Evolutionary conservation across 2,888 invertebrate species (phyloP).

Genomic region (Baronia brevicornis): DNA sequence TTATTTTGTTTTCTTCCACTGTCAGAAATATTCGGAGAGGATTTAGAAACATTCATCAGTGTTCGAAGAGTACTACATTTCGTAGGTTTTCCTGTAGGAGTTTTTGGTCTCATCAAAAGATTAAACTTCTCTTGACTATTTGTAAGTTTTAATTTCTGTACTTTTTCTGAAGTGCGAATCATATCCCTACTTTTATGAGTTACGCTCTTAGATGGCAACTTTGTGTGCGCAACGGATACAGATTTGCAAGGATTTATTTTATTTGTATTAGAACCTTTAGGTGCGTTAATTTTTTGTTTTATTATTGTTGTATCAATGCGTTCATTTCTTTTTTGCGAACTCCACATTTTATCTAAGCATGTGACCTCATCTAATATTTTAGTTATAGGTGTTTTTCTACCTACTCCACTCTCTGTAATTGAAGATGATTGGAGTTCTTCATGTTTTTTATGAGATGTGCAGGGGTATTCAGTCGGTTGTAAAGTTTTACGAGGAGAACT

Average conservation of each 20-base stretch:
- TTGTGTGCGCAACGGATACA: slow-evolving; percentile 17
- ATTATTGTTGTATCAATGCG: slow-evolving; percentile 52
- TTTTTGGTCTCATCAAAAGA: slow-evolving; percentile 39
- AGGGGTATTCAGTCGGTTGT: slow-evolving; percentile 58
- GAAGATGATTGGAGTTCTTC: slow-evolving; percentile 41
- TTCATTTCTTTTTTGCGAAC: slow-evolving; percentile 65
- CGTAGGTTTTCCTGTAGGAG: slow-evolving; percentile 27
- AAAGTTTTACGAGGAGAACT: slow-evolving; percentile 60
- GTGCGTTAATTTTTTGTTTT: slow-evolving; percentile 18
- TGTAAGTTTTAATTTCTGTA: slow-evolving; percentile 53
- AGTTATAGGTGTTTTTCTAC: slow-evolving; percentile 65
- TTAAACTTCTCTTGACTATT: slow-evolving; percentile 49
- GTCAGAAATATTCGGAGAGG: slow-evolving; percentile 42
- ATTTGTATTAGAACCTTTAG: slow-evolving; percentile 25
- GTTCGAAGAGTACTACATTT: slow-evolving; percentile 35
- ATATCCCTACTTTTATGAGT: slow-evolving; percentile 64
- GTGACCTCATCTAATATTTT: slow-evolving; percentile 68
- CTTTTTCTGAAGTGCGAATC: slow-evolving; percentile 63
- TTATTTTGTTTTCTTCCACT: slow-evolving; percentile 37
- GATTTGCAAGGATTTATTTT: slow-evolving; percentile 26
- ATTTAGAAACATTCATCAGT: slow-evolving; percentile 44
- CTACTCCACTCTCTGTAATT: slow-evolving; percentile 64
- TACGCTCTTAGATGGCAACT: slow-evolving; percentile 19
- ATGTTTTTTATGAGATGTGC: slow-evolving; percentile 39
- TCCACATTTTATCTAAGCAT: slow-evolving; percentile 74